Base-by-base conservation (phyloP, 2,113 vertebrate genomes). In the Cyprinus carpio region DNA sequence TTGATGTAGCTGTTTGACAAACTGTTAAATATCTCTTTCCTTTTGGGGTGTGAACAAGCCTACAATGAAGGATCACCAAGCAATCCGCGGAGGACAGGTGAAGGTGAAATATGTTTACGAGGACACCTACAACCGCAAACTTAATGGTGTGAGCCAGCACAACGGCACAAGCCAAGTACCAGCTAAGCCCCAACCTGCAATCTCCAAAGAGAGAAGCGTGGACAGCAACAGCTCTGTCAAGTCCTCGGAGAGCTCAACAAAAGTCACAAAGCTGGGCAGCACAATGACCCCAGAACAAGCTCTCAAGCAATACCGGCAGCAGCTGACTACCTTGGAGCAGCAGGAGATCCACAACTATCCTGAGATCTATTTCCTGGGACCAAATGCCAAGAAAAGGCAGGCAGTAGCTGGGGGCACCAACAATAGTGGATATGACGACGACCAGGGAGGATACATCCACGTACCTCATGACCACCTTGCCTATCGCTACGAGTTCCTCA, bases 401-500 rank as follows among this genome's bases (percentile, higher is more conserved):
- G 96, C 96, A 0, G 94, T 99, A 0, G 88, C 96, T 0, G 97
- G 97, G 0, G 97, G 97, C 13, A 96, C 94, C 90, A 99, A 97
- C 93, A 99, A 99, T 3, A 91, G 95, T 4, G 97, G 98, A 2
- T 99, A 97, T 0, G 98, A 99, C 0, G 98, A 99, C 0, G 97
- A 98, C 43, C 97, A 99, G 60, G 97, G 98, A 6, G 96, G 97
- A 56, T 99, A 99, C 89, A 95, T 97, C 60, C 96, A 98, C 0
- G 97, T 99, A 37, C 96, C 98, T 62, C 97, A 98, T 0, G 98
- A 99, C 91, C 98, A 99, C 79, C 93, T 99, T 9, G 98, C 97
- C 20, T 99, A 98, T 87, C 94, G 98, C 49, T 99, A 99, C 0
- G 98, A 99, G 92, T 97, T 99, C 80, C 95, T 99, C 82, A 99